These are phyloP conservation scores for Zaprionus tsacasi DNA, from an alignment of 1,140 invertebrate genomes.

Conservation along the genomic window DNA sequence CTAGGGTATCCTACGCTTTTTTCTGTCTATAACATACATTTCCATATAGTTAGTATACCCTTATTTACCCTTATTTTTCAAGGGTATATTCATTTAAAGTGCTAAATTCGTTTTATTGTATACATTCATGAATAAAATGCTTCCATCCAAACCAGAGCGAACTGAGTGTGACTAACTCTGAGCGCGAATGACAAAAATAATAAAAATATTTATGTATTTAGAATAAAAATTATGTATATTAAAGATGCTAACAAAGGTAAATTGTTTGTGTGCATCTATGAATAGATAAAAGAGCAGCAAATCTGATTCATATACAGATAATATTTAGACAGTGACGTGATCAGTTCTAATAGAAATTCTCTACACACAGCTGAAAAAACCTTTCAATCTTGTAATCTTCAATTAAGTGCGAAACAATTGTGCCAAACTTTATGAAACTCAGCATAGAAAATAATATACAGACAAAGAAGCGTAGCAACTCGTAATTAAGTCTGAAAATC, in stretches of 20 bases:
- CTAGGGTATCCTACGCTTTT: neutral
- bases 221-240: constrained; percentile 13
- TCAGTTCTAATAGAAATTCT: neutral
- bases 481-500: constrained; percentile 69
- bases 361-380: neutral
- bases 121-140: neutral
- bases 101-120: constrained; percentile 19
- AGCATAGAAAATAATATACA: neutral
- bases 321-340: constrained; percentile 13
- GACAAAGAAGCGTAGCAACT: constrained; percentile 6
- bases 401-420: constrained; percentile 12
- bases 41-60: neutral
- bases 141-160: constrained; percentile 24
- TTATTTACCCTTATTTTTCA: too few species aligned
- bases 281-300: neutral
- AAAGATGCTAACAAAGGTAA: neutral
- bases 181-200: constrained; percentile 24
- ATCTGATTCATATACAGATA: neutral
- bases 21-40: too few species aligned
- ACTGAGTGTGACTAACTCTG: constrained; percentile 27
- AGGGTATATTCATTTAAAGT: neutral
- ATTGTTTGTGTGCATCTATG: neutral
- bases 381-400: neutral
- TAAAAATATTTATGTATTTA: constrained; percentile 16
- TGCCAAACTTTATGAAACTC: constrained; percentile 20